Evolutionary conservation across 2,797 vertebrate genomes (phyloP).

Genomic region (Sternotherus odoratus): DNA sequence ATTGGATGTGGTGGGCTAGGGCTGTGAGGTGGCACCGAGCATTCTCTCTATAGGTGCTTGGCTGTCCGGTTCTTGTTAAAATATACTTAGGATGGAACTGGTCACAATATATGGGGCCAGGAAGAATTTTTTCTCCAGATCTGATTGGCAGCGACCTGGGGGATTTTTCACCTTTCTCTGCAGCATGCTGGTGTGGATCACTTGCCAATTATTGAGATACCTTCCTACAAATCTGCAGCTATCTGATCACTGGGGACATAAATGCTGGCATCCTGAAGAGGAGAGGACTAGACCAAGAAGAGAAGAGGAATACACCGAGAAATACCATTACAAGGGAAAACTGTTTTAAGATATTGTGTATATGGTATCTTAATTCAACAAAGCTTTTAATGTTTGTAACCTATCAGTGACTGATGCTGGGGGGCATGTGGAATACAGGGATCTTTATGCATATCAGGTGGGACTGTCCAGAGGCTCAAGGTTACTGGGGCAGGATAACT

Average conservation of each 20-base stretch:
- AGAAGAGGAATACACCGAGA: neutral
- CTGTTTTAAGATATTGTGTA: neutral
- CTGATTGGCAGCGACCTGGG: neutral
- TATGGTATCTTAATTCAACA: neutral
- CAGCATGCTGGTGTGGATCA: neutral
- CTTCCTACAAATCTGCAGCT: neutral
- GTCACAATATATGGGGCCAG: neutral
- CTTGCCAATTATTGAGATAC: neutral
- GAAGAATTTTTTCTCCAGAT: neutral
- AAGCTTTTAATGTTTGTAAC: neutral
- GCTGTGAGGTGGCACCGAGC: neutral
- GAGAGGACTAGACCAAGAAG: neutral
- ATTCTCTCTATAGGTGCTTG: neutral
- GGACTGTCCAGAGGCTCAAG: neutral
- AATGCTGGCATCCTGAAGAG: neutral
- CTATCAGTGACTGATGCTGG: neutral
- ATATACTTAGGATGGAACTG: neutral
- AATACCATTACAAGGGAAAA: slow-evolving; percentile 6
- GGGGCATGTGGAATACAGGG: neutral
- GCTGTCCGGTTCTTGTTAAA: neutral
- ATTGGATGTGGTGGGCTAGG: neutral
- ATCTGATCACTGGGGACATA: neutral
- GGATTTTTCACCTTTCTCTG: neutral
- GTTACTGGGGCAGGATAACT: rapidly evolving
- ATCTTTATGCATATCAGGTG: neutral